A percentile compares a stretch with the other conserved stretches of the same genome.
Conservation (phyloP, 2,113 vertebrate species). For the Macroglossus sobrinus region DNA sequence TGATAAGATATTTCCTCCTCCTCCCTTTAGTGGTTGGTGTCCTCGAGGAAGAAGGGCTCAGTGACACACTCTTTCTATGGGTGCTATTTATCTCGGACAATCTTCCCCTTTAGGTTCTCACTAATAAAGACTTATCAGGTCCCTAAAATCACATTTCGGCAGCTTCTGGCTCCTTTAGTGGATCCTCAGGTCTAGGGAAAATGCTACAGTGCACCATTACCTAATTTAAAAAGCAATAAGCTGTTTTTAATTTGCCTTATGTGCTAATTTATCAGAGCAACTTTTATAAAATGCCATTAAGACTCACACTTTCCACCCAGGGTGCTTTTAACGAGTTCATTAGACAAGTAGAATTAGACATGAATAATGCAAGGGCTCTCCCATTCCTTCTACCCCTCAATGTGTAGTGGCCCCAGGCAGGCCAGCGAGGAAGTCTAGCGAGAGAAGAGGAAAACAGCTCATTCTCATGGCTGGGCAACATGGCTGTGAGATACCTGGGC, state of each 20-base stretch:
- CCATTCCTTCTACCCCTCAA: neutral
- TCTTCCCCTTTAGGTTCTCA: neutral
- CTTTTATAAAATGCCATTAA: constrained; percentile 70
- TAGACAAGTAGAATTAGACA: constrained; percentile 24
- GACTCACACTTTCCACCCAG: constrained; percentile 7
- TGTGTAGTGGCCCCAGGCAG: neutral
- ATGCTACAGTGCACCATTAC: neutral
- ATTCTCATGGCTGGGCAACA: neutral
- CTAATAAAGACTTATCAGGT: neutral
- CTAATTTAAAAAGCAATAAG: constrained; percentile 64
- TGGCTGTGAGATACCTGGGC: neutral
- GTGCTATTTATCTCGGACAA: neutral
- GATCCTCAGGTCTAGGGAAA: constrained; percentile 42
- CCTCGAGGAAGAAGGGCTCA: neutral
- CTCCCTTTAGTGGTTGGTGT: neutral
- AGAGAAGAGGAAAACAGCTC: neutral
- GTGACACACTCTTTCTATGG: neutral
- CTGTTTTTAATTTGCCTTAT: constrained; percentile 72
- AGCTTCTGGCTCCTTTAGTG: constrained; percentile 42
- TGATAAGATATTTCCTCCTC: neutral
- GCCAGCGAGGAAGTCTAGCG: neutral
- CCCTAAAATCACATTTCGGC: constrained; percentile 15
- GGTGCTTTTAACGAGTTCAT: constrained; percentile 55
- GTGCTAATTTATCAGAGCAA: constrained; percentile 60
- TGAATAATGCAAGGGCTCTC: neutral